These are phyloP conservation scores for Jordanella pulchra DNA, from an alignment of 2,797 vertebrate genomes.

Conservation along the genomic window DNA sequence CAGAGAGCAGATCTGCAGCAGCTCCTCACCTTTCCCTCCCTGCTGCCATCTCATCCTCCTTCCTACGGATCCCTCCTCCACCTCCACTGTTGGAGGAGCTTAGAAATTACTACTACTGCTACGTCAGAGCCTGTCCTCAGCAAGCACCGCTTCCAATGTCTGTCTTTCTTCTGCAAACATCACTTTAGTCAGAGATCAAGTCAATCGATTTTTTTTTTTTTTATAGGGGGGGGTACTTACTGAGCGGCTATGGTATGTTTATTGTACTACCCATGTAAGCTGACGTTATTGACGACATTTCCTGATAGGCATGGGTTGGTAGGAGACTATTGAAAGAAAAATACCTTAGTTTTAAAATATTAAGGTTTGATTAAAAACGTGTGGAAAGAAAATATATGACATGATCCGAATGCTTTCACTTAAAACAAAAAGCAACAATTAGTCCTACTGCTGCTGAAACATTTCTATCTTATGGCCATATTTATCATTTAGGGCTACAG, in stretches of 20 bases:
- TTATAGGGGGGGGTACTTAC: constrained; percentile 53
- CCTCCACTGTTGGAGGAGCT: constrained; percentile 70
- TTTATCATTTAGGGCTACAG: neutral
- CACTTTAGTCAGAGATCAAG: constrained; percentile 80
- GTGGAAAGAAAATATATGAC: neutral
- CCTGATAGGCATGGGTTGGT: neutral
- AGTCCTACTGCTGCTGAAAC: neutral
- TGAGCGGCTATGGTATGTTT: constrained; percentile 71
- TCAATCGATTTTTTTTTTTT: constrained; percentile 44
- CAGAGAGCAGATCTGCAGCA: constrained; percentile 71
- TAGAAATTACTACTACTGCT: constrained; percentile 75
- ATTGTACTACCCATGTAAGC: constrained; percentile 55
- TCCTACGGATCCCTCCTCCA: constrained; percentile 60
- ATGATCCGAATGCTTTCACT: neutral
- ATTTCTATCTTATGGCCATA: neutral
- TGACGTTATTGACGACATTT: constrained; percentile 66
- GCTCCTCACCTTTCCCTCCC: constrained; percentile 44
- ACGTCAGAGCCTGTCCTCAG: constrained; percentile 78
- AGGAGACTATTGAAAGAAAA: neutral
- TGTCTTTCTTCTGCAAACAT: constrained; percentile 77
- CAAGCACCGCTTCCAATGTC: constrained; percentile 64
- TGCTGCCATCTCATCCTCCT: constrained; percentile 23
- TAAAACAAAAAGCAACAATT: neutral
- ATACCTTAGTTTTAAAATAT: neutral
- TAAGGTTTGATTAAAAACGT: neutral